phyloP scores from a whole-genome alignment of 2,797 vertebrate species.

The Molothrus aeneus region DNA sequence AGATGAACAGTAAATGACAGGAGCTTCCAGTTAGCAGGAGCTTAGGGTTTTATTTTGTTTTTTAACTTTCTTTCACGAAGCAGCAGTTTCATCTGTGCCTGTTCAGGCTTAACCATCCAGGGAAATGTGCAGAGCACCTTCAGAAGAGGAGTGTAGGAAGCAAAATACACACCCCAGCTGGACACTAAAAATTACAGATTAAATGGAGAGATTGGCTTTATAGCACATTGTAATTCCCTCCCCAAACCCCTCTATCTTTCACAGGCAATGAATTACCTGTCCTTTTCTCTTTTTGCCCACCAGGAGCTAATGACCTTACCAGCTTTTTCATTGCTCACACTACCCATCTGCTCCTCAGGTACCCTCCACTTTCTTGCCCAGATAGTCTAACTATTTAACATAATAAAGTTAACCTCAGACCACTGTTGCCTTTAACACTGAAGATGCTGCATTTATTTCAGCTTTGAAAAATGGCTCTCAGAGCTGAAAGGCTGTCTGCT shows the following conservation, averaged over 20 bases:
- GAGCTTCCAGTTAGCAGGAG: background rate
- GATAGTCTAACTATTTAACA: background rate
- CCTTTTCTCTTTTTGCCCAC: constrained; percentile 6
- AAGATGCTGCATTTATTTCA: constrained; percentile 12
- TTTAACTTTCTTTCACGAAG: background rate
- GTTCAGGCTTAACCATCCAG: background rate
- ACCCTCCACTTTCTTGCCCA: background rate
- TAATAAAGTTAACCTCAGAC: constrained; percentile 12
- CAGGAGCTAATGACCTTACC: constrained; percentile 29
- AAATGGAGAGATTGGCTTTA: background rate
- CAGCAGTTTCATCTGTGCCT: background rate
- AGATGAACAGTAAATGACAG: background rate
- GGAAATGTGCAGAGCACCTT: background rate
- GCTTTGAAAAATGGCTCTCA: background rate
- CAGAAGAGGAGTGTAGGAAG: background rate
- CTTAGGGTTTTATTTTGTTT: no score
- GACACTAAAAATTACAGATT: background rate
- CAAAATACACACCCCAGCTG: background rate
- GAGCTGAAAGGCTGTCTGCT: background rate
- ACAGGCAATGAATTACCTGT: constrained; percentile 5
- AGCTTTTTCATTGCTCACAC: background rate
- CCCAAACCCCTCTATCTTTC: background rate
- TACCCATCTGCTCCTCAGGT: background rate
- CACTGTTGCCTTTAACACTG: background rate
- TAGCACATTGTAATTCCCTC: background rate